Conservation (phyloP, 23 tunicate species). For the Styela plicata region DNA sequence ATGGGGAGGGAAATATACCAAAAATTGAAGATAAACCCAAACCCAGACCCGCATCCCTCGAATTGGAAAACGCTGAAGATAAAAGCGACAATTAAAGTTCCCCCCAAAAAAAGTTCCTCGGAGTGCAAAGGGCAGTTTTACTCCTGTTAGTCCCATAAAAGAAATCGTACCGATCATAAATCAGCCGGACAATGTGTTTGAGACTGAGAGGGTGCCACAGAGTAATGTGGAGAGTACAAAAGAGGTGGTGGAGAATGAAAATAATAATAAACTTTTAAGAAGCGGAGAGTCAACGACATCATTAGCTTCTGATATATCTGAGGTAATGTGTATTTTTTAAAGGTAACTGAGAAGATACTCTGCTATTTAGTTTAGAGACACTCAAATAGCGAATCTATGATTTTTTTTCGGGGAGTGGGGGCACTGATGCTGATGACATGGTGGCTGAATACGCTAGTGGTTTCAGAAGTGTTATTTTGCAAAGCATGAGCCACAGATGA, state of each 20-base stretch:
- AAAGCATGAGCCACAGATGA: no score
- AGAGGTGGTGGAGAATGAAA: background rate
- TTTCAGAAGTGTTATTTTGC: no score
- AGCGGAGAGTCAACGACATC: background rate
- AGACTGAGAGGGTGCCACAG: background rate
- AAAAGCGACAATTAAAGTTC: background rate
- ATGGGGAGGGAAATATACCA: background rate
- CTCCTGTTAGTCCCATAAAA: background rate
- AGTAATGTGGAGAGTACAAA: no score
- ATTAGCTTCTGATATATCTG: slow-evolving; percentile 13
- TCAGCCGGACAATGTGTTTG: background rate
- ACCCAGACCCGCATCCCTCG: background rate
- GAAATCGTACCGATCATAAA: background rate
- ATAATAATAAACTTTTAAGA: background rate
- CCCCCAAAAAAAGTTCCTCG: slow-evolving; percentile 21
- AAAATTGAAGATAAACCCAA: background rate
- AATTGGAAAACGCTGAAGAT: background rate
- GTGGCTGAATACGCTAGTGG: no score
- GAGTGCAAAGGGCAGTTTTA: slow-evolving; percentile 9
- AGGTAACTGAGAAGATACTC: no score
- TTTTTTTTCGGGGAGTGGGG: no score
- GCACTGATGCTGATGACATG: no score
- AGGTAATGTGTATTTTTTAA: no score
- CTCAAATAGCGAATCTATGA: no score
- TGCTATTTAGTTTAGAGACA: no score